Conservation (phyloP, 2,113 vertebrate species). For the Ptilonorhynchus violaceus region DNA sequence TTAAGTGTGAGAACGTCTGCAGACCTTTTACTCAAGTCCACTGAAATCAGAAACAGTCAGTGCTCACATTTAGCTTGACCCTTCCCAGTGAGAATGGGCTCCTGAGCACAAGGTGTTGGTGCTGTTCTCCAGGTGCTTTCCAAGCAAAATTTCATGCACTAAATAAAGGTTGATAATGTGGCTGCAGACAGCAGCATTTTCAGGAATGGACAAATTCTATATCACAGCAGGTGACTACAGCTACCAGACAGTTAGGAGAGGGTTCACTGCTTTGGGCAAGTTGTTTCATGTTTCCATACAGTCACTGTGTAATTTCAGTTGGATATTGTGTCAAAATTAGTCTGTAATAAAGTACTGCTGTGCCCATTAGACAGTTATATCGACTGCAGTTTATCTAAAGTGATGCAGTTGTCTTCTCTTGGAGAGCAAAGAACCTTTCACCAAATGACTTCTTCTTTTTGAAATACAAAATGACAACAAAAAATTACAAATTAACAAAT, state of each 20-base stretch:
- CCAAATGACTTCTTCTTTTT: background rate
- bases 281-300: background rate
- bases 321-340: background rate
- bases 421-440: background rate
- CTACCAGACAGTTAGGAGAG: background rate
- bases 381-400: background rate
- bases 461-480: background rate
- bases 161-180: background rate
- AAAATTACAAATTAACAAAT: background rate
- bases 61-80: background rate
- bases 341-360: background rate
- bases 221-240: background rate
- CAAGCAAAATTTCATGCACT: background rate
- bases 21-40: background rate
- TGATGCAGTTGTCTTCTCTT: background rate
- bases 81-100: background rate
- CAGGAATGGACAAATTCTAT: background rate
- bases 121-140: rapidly evolving
- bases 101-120: background rate
- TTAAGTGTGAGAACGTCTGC: background rate
- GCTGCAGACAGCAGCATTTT: background rate
- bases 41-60: background rate
- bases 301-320: background rate
- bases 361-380: background rate
- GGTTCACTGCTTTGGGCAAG: background rate